Percentiles rank a stretch among this genome's conserved stretches.
These are phyloP conservation scores for Polypedilum pembai DNA, from an alignment of 1,140 invertebrate species.

Conservation along the genomic window DNA sequence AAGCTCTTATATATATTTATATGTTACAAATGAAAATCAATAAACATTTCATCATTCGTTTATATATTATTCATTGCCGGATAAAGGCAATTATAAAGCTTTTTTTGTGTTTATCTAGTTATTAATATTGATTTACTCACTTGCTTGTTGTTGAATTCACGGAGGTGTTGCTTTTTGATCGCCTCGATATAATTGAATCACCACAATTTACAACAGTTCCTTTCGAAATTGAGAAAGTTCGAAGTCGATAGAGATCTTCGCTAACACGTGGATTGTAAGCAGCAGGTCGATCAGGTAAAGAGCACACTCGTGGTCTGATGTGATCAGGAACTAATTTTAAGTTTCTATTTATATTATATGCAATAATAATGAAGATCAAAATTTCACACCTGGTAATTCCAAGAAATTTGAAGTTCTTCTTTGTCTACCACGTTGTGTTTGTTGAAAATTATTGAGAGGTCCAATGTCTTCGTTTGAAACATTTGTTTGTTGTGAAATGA, in stretches of 20 bases:
- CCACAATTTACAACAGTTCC: constrained; percentile 80
- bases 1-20: too few species aligned
- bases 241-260: constrained; percentile 74
- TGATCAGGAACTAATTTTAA: constrained; percentile 64
- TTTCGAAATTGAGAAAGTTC: constrained; percentile 83
- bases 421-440: constrained; percentile 62
- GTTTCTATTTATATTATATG: too few species aligned
- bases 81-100: too few species aligned
- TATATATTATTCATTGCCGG: too few species aligned
- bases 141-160: constrained; percentile 73
- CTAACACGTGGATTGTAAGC: constrained; percentile 71
- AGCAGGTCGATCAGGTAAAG: constrained; percentile 64
- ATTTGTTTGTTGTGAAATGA: constrained; percentile 55
- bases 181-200: constrained; percentile 73
- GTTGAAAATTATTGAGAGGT: constrained; percentile 63
- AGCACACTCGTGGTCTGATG: constrained; percentile 71
- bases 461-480: constrained; percentile 64
- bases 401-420: constrained; percentile 75
- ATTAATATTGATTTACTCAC: constrained; percentile 43
- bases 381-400: constrained; percentile 67
- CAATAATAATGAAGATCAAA: background rate
- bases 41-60: too few species aligned
- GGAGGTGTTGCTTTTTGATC: constrained; percentile 73
- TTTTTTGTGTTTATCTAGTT: too few species aligned
- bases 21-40: too few species aligned